Evolutionary conservation across 2,888 invertebrate genomes (phyloP), one percentile per base, ranked within the genome.

Genomic region (Saturnia pavonia): DNA sequence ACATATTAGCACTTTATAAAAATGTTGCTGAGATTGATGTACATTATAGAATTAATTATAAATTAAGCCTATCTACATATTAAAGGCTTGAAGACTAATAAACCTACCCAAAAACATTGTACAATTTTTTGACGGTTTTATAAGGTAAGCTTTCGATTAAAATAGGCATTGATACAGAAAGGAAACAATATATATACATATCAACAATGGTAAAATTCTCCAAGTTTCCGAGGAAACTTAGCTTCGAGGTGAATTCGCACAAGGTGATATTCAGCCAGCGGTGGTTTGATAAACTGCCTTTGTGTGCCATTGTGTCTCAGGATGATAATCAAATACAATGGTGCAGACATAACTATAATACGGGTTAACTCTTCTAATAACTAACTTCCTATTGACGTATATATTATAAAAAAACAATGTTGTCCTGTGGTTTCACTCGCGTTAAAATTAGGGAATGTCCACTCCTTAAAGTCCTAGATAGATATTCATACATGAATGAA

Each of bases 271-370:
- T 84, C 85, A 85, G 85, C 83, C 81, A 86, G 84, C 86, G 84
- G 85, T 84, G 83, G 80, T 83, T 84, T 88, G 89, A 90, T 89
- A 91, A 89, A 89, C 85, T 85, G 85, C 82, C 90, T 89, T 88
- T 90, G 54, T 88, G 89, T 88, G 82, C 82, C 86, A 86, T 87
- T 86, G 88, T 87, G 86, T 82, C 83, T 83, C 77, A 78, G 76
- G 77, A 81, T 82, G 88, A 90, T 91, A 89, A 89, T 88, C 85
- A 80, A 72, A 74, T 81, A 86, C 87, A 88, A 88, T 85, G 81
- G 81, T 78, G 72, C 74, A 72, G 73, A 72, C 75, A 76, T 72
- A 79, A 75, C 76, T 83, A 76, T 80, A 83, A 85, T 86, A 84
- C 80, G 81, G 78, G 77, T 74, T 73, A 71, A 73, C 77, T 83